These are phyloP conservation scores for Caenorhabditis sulstoni DNA, from an alignment of 2,888 invertebrate species.

Conservation along the genomic window DNA sequence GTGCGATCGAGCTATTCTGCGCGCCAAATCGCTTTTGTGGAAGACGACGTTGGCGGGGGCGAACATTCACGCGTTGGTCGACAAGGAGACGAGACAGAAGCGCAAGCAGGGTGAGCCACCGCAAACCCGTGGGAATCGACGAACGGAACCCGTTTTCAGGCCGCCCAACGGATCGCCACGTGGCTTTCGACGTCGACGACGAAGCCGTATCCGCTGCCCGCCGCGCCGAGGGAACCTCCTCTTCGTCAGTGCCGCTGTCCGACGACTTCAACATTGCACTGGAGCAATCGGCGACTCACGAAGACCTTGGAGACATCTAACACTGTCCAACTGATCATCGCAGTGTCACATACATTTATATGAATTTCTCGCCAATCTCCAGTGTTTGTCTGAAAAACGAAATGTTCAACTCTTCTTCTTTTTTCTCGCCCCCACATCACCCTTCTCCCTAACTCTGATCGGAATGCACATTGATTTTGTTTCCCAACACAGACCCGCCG, in stretches of 20 bases:
- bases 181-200: no score
- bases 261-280: slow-evolving; percentile 28
- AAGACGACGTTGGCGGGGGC: slow-evolving; percentile 30
- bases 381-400: no score
- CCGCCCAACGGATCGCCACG: no score
- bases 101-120: slow-evolving; percentile 17
- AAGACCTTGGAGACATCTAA: slow-evolving; percentile 46
- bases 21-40: slow-evolving; percentile 43
- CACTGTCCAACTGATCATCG: not conserved
- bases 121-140: no score
- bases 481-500: no score
- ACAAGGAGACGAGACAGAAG: slow-evolving; percentile 39
- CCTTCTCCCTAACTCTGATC: no score
- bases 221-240: not conserved
- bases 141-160: no score
- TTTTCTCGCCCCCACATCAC: no score
- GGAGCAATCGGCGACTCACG: slow-evolving; percentile 7
- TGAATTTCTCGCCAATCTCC: no score
- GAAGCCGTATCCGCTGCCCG: not conserved
- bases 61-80: slow-evolving; percentile 26
- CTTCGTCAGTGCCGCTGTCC: slow-evolving; percentile 1
- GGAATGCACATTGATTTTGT: no score
- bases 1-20: slow-evolving; percentile 33
- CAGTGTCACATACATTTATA: no score
- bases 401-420: no score